A percentile compares a stretch with the other conserved stretches of the same genome.
Evolutionary conservation across 2,113 vertebrate genomes (phyloP).

Genomic region (Tragulus kanchil): DNA sequence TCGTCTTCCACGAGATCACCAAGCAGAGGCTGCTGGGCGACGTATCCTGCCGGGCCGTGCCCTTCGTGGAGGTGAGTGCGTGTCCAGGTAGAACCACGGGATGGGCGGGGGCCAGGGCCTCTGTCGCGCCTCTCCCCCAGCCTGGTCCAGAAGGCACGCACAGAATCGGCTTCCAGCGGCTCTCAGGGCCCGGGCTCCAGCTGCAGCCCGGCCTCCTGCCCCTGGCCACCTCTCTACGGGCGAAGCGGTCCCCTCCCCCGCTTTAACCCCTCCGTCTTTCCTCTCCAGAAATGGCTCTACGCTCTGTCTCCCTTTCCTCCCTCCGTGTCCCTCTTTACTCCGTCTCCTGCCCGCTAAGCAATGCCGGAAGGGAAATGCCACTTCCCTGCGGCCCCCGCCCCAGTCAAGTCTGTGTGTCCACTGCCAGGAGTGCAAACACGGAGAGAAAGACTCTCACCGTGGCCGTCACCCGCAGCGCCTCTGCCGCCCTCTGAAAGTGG

Average conservation of each 20-base stretch:
- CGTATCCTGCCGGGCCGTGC: conserved; percentile 94
- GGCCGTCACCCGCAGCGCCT: fast-evolving
- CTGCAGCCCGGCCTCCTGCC: neutral
- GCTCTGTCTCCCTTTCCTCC: neutral
- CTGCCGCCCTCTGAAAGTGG: neutral
- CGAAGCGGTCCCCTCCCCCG: no score
- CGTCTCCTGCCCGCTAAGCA: neutral
- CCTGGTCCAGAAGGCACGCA: neutral
- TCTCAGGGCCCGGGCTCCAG: neutral
- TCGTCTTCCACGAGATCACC: conserved; percentile 96
- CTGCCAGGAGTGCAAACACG: fast-evolving
- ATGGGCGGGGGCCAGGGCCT: neutral
- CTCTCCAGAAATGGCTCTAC: neutral
- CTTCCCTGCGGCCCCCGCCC: neutral
- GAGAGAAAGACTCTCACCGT: neutral
- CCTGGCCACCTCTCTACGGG: neutral
- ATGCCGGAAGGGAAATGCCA: neutral
- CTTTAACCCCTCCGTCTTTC: neutral
- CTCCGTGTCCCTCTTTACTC: no score
- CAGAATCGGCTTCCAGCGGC: neutral
- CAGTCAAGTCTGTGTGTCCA: neutral
- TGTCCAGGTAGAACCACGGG: neutral
- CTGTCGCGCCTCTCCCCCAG: neutral
- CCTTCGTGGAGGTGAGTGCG: conserved; percentile 97
- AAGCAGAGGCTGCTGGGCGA: conserved; percentile 95